A percentile compares a stretch with the other conserved stretches of the same genome.
Conservation (phyloP, 2,888 invertebrate species). For the Vesta saturnalis region DNA sequence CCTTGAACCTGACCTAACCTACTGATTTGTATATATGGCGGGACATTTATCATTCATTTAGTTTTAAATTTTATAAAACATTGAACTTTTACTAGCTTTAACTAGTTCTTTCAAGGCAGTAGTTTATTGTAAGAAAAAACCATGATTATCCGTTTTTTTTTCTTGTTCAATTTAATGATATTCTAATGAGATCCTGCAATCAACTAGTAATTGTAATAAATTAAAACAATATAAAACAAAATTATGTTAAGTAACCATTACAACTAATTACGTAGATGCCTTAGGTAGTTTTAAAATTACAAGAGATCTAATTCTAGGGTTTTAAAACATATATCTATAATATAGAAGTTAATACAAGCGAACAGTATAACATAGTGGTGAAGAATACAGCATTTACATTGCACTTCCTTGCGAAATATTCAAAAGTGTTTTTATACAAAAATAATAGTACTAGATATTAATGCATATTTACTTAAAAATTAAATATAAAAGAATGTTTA, state of each 20-base stretch:
- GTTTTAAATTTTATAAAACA: constrained; percentile 15
- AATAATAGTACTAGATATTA: no score
- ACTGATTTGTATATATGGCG: constrained; percentile 30
- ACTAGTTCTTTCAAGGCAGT: constrained; percentile 2
- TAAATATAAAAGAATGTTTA: no score
- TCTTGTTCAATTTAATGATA: background rate
- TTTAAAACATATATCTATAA: no score
- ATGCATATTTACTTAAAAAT: no score
- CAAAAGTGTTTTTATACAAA: no score
- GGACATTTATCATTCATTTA: constrained; percentile 21
- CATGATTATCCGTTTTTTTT: background rate
- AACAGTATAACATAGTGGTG: no score
- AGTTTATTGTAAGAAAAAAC: background rate
- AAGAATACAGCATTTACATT: no score
- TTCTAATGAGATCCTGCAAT: constrained; percentile 7
- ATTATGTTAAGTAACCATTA: background rate
- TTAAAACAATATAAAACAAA: background rate
- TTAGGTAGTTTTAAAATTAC: background rate
- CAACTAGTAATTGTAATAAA: background rate
- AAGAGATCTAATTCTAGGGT: no score
- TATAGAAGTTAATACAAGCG: no score
- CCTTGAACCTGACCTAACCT: constrained; percentile 40
- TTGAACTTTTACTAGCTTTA: background rate
- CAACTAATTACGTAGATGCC: background rate
- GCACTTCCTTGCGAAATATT: no score